phyloP scores from a whole-genome alignment of 2,888 invertebrate species.

The Chymomyza fuscimana region DNA sequence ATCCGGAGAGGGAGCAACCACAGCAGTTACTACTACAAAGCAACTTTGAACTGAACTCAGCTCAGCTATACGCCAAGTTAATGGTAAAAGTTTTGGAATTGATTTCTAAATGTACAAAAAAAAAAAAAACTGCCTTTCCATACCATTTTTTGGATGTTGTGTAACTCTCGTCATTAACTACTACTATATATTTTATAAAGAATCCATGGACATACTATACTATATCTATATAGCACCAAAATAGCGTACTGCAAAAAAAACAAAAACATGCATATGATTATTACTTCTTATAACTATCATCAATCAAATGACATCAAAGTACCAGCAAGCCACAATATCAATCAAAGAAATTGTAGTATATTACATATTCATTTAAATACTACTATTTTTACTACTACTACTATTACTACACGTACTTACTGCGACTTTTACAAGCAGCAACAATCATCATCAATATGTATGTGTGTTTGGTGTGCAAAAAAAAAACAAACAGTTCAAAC shows the following conservation, averaged over 20 bases:
- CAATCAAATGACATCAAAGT: constrained; percentile 9
- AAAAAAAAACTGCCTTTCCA: constrained; percentile 24
- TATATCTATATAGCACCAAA: constrained; percentile 42
- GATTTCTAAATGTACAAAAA: constrained; percentile 42
- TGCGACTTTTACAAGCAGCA: neutral
- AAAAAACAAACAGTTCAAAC: constrained; percentile 7
- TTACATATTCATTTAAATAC: neutral
- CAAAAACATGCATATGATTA: neutral
- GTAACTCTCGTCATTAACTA: constrained; percentile 67
- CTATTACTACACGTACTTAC: constrained; percentile 6
- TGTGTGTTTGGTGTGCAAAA: neutral
- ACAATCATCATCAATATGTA: constrained; percentile 13
- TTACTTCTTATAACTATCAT: neutral
- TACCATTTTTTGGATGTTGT: constrained; percentile 67
- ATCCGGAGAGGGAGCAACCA: constrained; percentile 25
- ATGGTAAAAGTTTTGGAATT: constrained; percentile 62
- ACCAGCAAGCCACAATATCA: constrained; percentile 1
- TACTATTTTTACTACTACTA: constrained; percentile 8
- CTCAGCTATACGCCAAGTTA: constrained; percentile 41
- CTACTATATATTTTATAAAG: constrained; percentile 24
- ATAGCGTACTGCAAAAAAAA: constrained; percentile 4
- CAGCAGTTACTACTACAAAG: neutral
- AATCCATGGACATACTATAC: constrained; percentile 52
- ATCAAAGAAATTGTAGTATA: constrained; percentile 5
- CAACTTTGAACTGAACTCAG: constrained; percentile 14